Evolutionary conservation across 1,140 invertebrate genomes (phyloP).

Genomic region (Chlorops oryzae): DNA sequence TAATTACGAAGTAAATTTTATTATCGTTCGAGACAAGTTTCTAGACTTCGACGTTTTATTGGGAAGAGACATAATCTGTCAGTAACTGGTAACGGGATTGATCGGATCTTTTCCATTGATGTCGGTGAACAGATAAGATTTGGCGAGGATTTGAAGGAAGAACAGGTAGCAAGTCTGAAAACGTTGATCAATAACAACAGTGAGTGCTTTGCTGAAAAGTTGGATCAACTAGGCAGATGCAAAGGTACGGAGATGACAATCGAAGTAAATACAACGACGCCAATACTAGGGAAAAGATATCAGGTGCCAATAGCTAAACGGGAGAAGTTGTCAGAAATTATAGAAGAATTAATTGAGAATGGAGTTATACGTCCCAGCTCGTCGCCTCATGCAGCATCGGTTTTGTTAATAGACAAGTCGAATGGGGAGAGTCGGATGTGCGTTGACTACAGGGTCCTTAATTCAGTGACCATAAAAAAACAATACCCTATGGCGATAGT

Average conservation of each 20-base stretch:
- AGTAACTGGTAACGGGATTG: too few species aligned
- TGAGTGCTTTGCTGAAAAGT: constrained; percentile 2
- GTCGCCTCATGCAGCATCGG: neutral
- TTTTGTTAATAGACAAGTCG: too few species aligned
- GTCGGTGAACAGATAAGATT: too few species aligned
- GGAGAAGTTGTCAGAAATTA: constrained; percentile 11
- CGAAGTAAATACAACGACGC: constrained; percentile 7
- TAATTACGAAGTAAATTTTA: too few species aligned
- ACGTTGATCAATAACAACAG: too few species aligned
- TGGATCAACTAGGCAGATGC: neutral
- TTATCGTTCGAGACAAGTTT: too few species aligned
- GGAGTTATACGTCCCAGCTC: constrained; percentile 38
- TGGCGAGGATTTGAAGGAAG: too few species aligned
- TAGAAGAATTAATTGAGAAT: constrained; percentile 29
- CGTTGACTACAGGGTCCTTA: constrained; percentile 4
- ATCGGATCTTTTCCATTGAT: too few species aligned
- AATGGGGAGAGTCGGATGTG: too few species aligned
- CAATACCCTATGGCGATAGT: constrained; percentile 3
- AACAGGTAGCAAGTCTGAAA: too few species aligned
- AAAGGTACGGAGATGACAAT: neutral
- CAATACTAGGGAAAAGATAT: constrained; percentile 20
- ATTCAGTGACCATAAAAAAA: constrained; percentile 2
- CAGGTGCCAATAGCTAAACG: constrained; percentile 13
- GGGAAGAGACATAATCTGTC: too few species aligned
- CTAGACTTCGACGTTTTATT: too few species aligned